Evolutionary conservation across 2,113 vertebrate genomes (phyloP).

Genomic region (Macrotus californicus): DNA sequence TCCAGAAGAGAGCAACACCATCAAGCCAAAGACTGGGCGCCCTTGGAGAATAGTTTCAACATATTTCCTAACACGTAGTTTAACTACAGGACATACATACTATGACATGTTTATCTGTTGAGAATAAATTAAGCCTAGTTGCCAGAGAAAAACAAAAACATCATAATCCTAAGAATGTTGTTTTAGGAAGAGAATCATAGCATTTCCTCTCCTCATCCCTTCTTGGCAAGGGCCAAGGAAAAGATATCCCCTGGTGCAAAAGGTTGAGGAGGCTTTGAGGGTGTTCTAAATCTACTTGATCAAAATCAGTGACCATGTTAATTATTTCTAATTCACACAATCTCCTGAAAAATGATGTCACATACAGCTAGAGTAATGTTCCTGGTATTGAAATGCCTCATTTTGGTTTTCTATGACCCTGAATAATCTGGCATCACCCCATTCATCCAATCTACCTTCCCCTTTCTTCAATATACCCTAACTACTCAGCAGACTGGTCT

Average conservation of each 20-base stretch:
- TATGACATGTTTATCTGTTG: background rate
- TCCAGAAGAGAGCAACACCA: background rate
- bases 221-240: background rate
- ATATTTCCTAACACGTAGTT: background rate
- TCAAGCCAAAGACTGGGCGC: background rate
- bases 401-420: background rate
- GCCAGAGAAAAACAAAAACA: background rate
- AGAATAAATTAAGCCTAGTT: background rate
- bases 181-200: background rate
- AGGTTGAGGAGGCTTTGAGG: background rate
- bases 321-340: background rate
- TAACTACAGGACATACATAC: background rate
- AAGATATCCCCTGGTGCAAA: background rate
- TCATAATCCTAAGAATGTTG: background rate
- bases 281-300: background rate
- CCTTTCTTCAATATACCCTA: background rate
- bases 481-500: background rate
- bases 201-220: background rate
- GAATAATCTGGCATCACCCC: background rate
- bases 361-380: background rate
- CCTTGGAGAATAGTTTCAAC: background rate
- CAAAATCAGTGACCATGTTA: background rate
- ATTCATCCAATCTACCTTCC: background rate
- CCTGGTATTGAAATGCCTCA: background rate
- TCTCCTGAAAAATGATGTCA: background rate